phyloP scores from a whole-genome alignment of 2,113 vertebrate species.

The Phasianus colchicus region DNA sequence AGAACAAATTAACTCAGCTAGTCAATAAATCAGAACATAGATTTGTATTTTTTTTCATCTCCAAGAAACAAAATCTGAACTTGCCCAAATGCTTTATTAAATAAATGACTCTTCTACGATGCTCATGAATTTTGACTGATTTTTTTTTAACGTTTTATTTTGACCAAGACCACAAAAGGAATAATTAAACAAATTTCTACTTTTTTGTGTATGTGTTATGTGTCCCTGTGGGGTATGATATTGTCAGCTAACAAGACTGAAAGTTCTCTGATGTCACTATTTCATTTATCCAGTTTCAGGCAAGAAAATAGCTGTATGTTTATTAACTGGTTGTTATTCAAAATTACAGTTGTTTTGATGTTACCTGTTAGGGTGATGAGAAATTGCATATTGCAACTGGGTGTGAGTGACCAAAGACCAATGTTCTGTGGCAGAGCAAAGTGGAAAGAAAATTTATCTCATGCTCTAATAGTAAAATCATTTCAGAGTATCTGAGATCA shows the following conservation, averaged over 20 bases:
- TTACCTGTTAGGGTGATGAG: neutral
- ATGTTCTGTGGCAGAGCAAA: neutral
- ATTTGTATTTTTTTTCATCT: neutral
- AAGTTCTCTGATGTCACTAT: neutral
- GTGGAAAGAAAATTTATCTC: neutral
- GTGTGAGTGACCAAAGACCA: neutral
- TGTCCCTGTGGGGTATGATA: neutral
- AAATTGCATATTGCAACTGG: neutral
- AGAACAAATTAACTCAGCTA: constrained; percentile 42
- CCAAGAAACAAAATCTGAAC: constrained; percentile 9
- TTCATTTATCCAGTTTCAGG: neutral
- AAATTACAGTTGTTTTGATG: neutral
- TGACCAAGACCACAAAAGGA: neutral
- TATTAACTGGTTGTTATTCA: neutral
- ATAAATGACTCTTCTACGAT: neutral
- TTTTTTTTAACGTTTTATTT: neutral
- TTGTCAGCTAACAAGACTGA: neutral
- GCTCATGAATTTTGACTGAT: neutral
- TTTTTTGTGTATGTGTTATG: neutral
- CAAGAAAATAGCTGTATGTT: neutral
- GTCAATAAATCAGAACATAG: constrained; percentile 37
- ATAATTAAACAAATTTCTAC: neutral
- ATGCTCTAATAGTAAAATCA: neutral
- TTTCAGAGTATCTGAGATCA: neutral
- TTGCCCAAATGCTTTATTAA: neutral